These are phyloP conservation scores for Metellina segmentata DNA, from an alignment of 2,888 invertebrate species.

Conservation along the genomic window DNA sequence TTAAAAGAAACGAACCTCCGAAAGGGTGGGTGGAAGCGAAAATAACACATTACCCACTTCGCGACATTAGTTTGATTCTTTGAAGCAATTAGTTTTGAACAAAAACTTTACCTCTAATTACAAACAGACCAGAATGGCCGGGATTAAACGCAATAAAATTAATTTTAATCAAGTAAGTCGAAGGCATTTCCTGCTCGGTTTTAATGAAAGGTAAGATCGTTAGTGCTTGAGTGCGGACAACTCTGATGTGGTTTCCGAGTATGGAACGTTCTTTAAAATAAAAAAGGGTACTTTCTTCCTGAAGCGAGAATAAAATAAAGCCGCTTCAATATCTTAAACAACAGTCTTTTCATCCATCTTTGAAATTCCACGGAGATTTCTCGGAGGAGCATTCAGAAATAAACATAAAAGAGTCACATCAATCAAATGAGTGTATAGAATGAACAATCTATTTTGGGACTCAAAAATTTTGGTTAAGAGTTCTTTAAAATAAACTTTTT, in stretches of 20 bases:
- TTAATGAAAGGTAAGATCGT: constrained; percentile 9
- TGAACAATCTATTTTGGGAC: constrained; percentile 36
- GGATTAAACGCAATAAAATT: neutral
- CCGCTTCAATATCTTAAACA: constrained; percentile 21
- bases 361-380: neutral
- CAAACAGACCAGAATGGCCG: neutral
- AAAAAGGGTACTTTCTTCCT: neutral
- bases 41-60: neutral
- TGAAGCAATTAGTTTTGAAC: neutral
- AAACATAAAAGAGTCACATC: constrained; percentile 54
- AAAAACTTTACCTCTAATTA: neutral
- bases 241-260: constrained; percentile 18
- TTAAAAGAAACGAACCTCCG: neutral
- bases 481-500: constrained; percentile 19
- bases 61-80: neutral
- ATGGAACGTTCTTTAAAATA: neutral
- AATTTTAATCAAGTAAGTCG: constrained; percentile 5
- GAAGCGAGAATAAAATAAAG: constrained; percentile 16
- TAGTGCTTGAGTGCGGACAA: neutral
- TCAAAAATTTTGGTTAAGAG: constrained; percentile 27
- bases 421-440: constrained; percentile 35
- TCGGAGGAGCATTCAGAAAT: constrained; percentile 7
- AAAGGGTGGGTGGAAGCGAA: neutral
- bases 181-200: neutral
- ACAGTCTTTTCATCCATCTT: constrained; percentile 14